phyloP scores from a whole-genome alignment of 2,888 invertebrate species.

The Hirtodrosophila duncani region DNA sequence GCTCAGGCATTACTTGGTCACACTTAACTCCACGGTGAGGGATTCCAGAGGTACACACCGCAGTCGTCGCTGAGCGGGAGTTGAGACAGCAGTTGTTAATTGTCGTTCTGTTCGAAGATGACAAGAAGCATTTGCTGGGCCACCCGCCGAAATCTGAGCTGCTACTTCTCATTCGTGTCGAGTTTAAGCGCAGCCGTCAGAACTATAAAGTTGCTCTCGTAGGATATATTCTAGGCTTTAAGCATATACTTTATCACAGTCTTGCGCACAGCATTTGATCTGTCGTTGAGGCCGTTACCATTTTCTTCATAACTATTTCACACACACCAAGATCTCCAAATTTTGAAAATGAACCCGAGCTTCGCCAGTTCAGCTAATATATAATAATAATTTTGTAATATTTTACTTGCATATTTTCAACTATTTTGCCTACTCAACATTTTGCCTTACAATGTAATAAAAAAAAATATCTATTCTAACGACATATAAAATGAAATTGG shows the following conservation, averaged over 20 bases:
- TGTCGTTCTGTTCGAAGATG: conserved; percentile 80
- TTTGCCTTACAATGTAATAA: too few species aligned
- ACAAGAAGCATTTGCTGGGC: conserved; percentile 80
- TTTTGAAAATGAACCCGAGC: too few species aligned
- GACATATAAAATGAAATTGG: not conserved
- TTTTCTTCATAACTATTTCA: too few species aligned
- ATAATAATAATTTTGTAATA: too few species aligned
- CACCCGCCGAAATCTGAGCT: conserved; percentile 81
- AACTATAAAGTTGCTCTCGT: conserved; percentile 84
- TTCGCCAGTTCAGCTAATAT: too few species aligned
- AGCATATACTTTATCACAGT: conserved; percentile 80
- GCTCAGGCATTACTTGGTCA: conserved; percentile 81
- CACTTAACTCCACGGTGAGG: conserved; percentile 80
- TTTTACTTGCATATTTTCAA: not conserved
- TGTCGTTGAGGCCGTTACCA: conserved; percentile 84
- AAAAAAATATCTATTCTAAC: conserved; percentile 14
- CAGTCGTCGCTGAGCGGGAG: conserved; percentile 76
- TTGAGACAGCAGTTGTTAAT: conserved; percentile 77
- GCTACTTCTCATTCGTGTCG: conserved; percentile 83
- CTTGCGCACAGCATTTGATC: conserved; percentile 79
- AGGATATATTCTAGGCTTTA: conserved; percentile 87
- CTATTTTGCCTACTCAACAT: not conserved
- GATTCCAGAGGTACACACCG: conserved; percentile 79
- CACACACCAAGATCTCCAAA: too few species aligned
- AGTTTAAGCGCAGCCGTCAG: conserved; percentile 87